phyloP scores from a whole-genome alignment of 2,113 vertebrate species.

The Phodopus roborovskii region DNA sequence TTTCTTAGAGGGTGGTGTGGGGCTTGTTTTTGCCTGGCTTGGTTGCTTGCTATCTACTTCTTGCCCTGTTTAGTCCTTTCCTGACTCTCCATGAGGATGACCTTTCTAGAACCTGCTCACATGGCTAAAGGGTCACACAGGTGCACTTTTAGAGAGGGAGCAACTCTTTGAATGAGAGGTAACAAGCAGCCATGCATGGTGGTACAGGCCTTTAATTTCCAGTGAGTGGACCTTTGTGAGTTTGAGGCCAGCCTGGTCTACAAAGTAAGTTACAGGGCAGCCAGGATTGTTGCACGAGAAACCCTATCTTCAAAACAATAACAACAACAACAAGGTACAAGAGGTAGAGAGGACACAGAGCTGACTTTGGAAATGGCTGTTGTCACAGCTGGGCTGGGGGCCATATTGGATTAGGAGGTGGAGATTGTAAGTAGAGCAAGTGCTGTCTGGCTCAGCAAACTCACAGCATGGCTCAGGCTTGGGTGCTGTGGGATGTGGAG shows the following conservation, averaged over 20 bases:
- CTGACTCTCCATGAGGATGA: background rate
- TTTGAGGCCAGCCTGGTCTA: background rate
- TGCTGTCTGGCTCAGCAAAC: accelerated
- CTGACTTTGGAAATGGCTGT: background rate
- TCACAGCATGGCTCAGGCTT: background rate
- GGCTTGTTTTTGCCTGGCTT: background rate
- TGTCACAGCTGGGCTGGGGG: background rate
- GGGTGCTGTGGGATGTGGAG: background rate
- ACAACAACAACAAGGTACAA: background rate
- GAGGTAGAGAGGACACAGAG: background rate
- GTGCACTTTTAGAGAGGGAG: background rate
- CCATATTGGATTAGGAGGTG: background rate
- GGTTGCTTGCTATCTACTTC: background rate
- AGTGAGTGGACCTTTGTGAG: background rate
- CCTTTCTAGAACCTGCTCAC: background rate
- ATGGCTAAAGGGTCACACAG: background rate
- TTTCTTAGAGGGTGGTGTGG: accelerated
- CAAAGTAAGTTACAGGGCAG: background rate
- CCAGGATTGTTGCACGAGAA: background rate
- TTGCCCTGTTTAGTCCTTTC: background rate
- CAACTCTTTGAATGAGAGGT: no score
- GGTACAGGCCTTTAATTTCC: background rate
- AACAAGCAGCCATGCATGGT: background rate
- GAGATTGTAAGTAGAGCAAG: background rate
- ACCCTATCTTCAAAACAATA: background rate